Conservation (phyloP, 2,888 invertebrate species). For the Chrysodeixis includens region DNA sequence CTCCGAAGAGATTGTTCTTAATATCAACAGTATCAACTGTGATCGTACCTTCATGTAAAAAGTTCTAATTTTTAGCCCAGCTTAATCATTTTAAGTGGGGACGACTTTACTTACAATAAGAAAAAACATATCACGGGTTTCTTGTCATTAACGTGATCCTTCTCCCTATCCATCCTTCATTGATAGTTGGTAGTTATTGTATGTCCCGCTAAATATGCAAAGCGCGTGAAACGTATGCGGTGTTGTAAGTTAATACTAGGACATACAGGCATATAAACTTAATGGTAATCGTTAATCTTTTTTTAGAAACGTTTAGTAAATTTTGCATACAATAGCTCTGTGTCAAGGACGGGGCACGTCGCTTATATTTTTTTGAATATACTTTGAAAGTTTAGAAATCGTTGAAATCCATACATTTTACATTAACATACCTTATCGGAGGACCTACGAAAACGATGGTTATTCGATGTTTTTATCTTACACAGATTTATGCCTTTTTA, state of each 20-base stretch:
- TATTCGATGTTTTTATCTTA: not conserved
- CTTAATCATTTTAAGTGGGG: too few species aligned
- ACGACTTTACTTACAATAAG: too few species aligned
- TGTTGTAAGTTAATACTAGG: not conserved
- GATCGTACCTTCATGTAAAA: too few species aligned
- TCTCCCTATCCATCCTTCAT: too few species aligned
- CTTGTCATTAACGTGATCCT: too few species aligned
- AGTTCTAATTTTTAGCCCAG: too few species aligned
- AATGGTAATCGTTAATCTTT: slow-evolving; percentile 17
- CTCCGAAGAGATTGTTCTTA: too few species aligned
- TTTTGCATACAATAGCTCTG: slow-evolving; percentile 43
- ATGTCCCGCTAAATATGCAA: not conserved
- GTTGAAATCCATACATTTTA: not conserved
- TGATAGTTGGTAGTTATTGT: not conserved
- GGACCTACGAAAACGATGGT: not conserved
- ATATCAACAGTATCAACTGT: too few species aligned
- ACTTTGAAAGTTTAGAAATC: not conserved
- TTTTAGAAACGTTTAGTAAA: slow-evolving; percentile 16
- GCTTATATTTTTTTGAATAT: not conserved
- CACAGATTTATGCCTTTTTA: slow-evolving; percentile 4
- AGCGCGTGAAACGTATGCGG: slow-evolving; percentile 11
- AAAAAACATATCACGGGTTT: too few species aligned
- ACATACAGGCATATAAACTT: slow-evolving; percentile 16
- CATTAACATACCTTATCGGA: not conserved
- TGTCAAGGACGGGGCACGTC: slow-evolving; percentile 31